Conservation (phyloP, 2,888 invertebrate species). For the Alloplasta piceator region DNA sequence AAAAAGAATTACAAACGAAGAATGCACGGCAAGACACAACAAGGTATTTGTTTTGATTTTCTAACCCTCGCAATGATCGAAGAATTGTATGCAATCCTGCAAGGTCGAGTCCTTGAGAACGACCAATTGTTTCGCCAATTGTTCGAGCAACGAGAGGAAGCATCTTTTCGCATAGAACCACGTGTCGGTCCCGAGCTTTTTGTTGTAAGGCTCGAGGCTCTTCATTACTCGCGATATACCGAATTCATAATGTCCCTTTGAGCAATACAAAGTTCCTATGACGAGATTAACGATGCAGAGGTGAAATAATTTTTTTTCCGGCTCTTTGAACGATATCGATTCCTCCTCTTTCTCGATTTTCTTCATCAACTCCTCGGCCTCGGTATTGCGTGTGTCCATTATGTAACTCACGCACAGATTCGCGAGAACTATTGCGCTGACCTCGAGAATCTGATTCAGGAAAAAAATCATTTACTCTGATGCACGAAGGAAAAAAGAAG, state of each 20-base stretch:
- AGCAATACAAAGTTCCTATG: slow-evolving; percentile 98
- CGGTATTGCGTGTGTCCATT: slow-evolving; percentile 99
- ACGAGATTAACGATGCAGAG: slow-evolving; percentile 99
- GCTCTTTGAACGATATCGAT: slow-evolving; percentile 94
- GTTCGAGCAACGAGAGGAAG: slow-evolving; percentile 96
- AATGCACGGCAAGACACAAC: slow-evolving; percentile 49
- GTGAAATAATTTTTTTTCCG: slow-evolving; percentile 97
- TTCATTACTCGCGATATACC: slow-evolving; percentile 99
- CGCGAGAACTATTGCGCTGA: slow-evolving; percentile 98
- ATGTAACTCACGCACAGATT: slow-evolving; percentile 99
- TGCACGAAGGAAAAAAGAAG: neutral
- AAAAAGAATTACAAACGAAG: slow-evolving; percentile 9
- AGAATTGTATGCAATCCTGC: slow-evolving; percentile 93
- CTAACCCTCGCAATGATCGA: slow-evolving; percentile 93
- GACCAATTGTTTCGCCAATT: slow-evolving; percentile 95
- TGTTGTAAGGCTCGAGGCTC: slow-evolving; percentile 96
- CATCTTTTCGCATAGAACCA: slow-evolving; percentile 99
- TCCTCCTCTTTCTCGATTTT: slow-evolving; percentile 99
- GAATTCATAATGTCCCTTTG: slow-evolving; percentile 99
- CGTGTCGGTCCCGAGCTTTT: slow-evolving; percentile 98
- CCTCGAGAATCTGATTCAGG: slow-evolving; percentile 90
- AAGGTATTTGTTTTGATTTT: neutral
- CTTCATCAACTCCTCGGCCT: slow-evolving; percentile 99
- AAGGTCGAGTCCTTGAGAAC: slow-evolving; percentile 94
- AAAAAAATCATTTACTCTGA: neutral